Base-by-base conservation (phyloP, 2,113 vertebrate genomes). In the Todiramphus saurophagus region DNA sequence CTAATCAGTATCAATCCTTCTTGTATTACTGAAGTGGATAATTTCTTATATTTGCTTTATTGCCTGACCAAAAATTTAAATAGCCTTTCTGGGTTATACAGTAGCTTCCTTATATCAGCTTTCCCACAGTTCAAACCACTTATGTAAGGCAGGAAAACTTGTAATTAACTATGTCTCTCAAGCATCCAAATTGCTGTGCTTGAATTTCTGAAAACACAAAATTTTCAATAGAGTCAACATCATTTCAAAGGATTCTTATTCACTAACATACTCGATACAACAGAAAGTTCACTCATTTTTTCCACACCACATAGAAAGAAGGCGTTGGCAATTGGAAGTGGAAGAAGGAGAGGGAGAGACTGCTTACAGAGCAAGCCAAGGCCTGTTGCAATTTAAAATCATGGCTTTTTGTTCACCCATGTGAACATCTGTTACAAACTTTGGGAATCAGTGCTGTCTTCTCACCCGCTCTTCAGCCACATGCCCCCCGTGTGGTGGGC, bases 121-220 rank as follows among this genome's bases (percentile, higher is more conserved):
- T 75, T 85, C 58, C 66, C 51, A 41, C 89, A 27, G 44, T 76
- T 93, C 1, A 1, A 88, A 37, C 58, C 58, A 25, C 53, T 64
- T 43, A 76, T 62, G n/a, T 44, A 50, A 70, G 43, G 48, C 75
- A 93, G 67, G 48, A 37, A 68, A 93, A 72, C 14, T 21, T 63
- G 24, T 68, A 90, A 88, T 90, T 90, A 94, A 70, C 70, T 4
- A 3, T 0, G 0, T 31, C 67, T 87, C 89, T 83, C 43, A 8
- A 83, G 83, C 64, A 84, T 6, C 68, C 74, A 33, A 91, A 94
- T 69, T 87, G 68, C 84, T 80, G 21, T 1, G 3, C 58, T 85
- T 56, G 75, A 88, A 88, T 72, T 88, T 88, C 72, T 83, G 33
- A 72, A 80, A 23, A 90, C 63, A 25, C 56, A 86, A 76, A 76